Conservation (phyloP, 2,888 invertebrate species). For the Drosophila cognata region DNA sequence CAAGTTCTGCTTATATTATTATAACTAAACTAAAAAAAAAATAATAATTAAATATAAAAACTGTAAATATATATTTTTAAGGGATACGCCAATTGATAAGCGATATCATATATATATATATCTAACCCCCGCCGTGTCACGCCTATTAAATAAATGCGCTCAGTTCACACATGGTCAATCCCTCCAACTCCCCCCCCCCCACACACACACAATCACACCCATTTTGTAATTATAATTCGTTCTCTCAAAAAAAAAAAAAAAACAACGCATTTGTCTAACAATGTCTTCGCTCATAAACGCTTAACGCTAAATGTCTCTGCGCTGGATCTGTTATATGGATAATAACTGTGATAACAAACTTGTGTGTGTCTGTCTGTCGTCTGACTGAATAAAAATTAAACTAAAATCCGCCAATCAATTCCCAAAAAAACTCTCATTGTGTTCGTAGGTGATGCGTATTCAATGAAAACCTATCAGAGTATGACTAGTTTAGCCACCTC, state of each 20-base stretch:
- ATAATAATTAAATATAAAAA: slow-evolving; percentile 1
- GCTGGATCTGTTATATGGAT: slow-evolving; percentile 28
- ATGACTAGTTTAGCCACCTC: slow-evolving; percentile 85
- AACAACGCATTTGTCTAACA: slow-evolving; percentile 64
- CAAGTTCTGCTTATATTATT: slow-evolving; percentile 25
- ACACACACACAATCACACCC: slow-evolving; percentile 2
- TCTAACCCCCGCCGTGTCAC: slow-evolving; percentile 37
- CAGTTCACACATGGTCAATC: slow-evolving; percentile 42
- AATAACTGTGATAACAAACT: slow-evolving; percentile 23
- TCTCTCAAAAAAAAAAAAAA: background rate
- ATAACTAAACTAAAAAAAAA: slow-evolving; percentile 20
- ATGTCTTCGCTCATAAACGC: slow-evolving; percentile 58
- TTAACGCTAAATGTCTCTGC: slow-evolving; percentile 48
- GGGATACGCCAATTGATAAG: slow-evolving; percentile 27
- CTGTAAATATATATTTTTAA: slow-evolving; percentile 28
- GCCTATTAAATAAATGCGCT: slow-evolving; percentile 55
- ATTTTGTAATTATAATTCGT: slow-evolving; percentile 30
- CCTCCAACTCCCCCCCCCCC: background rate
- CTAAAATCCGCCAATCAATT: slow-evolving; percentile 38
- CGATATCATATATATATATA: slow-evolving; percentile 12
- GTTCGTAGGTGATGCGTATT: slow-evolving; percentile 84
- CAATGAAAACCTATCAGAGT: slow-evolving; percentile 85
- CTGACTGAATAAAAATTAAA: slow-evolving; percentile 21
- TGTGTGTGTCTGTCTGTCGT: slow-evolving; percentile 29
- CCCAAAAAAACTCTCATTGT: slow-evolving; percentile 55